These are phyloP conservation scores for Onychomys torridus DNA, from an alignment of 2,797 vertebrate genomes.

Conservation along the genomic window DNA sequence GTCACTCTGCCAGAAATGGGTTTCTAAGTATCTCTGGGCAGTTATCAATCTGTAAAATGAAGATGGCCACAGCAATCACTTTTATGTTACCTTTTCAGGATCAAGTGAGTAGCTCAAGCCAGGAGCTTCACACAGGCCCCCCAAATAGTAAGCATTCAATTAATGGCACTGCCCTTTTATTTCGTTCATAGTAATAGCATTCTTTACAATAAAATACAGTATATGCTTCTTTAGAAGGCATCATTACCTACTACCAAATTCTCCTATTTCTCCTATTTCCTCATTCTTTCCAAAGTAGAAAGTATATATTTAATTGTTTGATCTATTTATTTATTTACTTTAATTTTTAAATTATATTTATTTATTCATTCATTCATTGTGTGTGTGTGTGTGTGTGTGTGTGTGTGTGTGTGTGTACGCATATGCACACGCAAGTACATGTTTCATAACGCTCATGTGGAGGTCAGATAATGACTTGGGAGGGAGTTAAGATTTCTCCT, in stretches of 20 bases:
- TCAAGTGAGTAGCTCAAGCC: neutral
- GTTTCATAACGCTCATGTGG: no score
- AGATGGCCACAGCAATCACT: neutral
- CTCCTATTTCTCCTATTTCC: neutral
- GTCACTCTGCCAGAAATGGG: neutral
- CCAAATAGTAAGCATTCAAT: neutral
- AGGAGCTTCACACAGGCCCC: neutral
- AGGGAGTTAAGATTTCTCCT: neutral
- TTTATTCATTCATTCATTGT: neutral
- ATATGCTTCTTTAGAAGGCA: neutral
- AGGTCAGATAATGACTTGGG: neutral
- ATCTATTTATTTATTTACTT: neutral
- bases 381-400: no score
- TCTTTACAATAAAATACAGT: constrained; percentile 50
- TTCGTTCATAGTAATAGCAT: neutral
- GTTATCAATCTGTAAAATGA: neutral
- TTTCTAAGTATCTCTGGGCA: neutral
- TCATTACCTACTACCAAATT: neutral
- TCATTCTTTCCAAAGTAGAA: neutral
- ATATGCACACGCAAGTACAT: no score
- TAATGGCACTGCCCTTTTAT: neutral
- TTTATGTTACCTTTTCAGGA: neutral
- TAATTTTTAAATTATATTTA: neutral
- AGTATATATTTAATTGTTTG: neutral
- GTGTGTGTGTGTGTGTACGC: no score